phyloP scores from a whole-genome alignment of 1,140 invertebrate genomes.

The Archivesica marissinica region DNA sequence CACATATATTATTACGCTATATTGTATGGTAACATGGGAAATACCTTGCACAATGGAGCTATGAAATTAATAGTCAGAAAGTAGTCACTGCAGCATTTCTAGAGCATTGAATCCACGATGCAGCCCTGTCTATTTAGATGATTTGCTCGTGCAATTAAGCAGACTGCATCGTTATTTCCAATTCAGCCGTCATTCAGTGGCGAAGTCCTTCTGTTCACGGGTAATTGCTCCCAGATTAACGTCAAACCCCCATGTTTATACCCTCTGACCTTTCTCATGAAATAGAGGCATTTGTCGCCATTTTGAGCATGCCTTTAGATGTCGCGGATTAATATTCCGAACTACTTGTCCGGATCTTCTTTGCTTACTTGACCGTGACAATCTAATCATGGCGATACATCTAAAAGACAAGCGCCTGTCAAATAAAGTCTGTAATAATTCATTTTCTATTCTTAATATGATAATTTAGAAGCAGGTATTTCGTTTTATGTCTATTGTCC shows the following conservation, averaged over 20 bases:
- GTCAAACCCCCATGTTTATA: conserved; percentile 45
- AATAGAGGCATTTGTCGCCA: conserved; percentile 35
- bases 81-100: no score
- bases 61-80: no score
- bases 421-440: conserved; percentile 54
- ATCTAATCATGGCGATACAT: conserved; percentile 51
- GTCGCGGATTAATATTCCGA: conserved; percentile 52
- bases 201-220: conserved; percentile 29
- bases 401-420: conserved; percentile 57
- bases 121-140: neutral
- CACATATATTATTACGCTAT: no score
- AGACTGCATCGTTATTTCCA: conserved; percentile 8
- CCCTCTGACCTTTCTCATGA: conserved; percentile 46
- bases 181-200: neutral
- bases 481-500: conserved; percentile 38
- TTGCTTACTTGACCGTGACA: conserved; percentile 47
- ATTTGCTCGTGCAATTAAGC: neutral
- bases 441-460: conserved; percentile 51
- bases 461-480: conserved; percentile 33
- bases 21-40: no score
- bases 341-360: conserved; percentile 36
- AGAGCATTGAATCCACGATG: no score
- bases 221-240: conserved; percentile 56
- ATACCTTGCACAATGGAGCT: no score
- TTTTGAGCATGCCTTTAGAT: conserved; percentile 37